A percentile compares a stretch with the other conserved stretches of the same genome.
phyloP scores from a whole-genome alignment of 2,113 vertebrate species.

The Antennarius striatus region DNA sequence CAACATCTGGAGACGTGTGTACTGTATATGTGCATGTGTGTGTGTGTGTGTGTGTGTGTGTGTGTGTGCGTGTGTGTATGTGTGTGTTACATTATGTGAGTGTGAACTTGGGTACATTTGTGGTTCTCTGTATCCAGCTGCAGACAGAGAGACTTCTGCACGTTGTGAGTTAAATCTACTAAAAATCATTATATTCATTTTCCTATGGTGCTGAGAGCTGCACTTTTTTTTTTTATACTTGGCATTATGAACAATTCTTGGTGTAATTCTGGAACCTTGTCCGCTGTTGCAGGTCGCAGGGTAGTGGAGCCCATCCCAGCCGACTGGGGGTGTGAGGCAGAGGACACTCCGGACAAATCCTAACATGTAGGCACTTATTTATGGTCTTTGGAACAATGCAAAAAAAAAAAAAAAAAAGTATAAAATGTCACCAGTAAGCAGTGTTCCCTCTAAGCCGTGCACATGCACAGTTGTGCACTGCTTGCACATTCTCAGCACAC shows the following conservation, averaged over 20 bases:
- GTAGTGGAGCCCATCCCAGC: no score
- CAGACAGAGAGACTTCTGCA: conserved; percentile 33
- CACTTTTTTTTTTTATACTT: conserved; percentile 1
- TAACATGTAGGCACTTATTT: not conserved
- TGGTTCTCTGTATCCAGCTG: conserved; percentile 19
- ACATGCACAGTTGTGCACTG: no score
- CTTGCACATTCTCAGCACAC: no score
- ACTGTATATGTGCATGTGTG: conserved; percentile 2
- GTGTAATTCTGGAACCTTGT: not conserved
- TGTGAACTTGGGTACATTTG: conserved; percentile 21
- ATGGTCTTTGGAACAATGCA: not conserved
- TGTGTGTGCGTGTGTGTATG: conserved; percentile 1
- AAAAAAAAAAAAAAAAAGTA: not conserved
- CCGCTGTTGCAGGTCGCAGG: no score
- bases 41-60: not conserved
- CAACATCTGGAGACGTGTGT: conserved; percentile 56
- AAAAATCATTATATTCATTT: not conserved
- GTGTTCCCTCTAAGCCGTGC: no score
- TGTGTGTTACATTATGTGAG: conserved; percentile 9
- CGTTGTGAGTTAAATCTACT: conserved; percentile 11
- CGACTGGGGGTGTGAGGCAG: no score
- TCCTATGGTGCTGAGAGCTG: not conserved
- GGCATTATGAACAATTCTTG: not conserved
- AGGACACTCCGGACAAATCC: no score
- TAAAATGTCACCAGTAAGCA: not conserved